phyloP scores from a whole-genome alignment of 2,888 invertebrate species.

The Abrostola triplasia region DNA sequence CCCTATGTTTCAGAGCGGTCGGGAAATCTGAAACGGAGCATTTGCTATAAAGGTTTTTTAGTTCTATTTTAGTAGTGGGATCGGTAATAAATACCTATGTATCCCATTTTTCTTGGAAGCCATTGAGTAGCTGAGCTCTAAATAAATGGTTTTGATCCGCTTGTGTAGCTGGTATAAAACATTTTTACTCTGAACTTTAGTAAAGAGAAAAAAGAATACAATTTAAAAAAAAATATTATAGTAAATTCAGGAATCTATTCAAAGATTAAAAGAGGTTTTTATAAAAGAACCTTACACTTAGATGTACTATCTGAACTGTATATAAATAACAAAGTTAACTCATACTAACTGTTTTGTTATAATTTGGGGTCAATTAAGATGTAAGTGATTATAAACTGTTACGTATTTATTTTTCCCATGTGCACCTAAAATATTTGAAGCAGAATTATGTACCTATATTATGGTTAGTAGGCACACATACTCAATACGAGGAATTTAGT shows the following conservation, averaged over 20 bases:
- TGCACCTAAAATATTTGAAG: too few relatives aligned
- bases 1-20: slow-evolving; percentile 64
- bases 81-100: slow-evolving; percentile 51
- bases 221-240: too few relatives aligned
- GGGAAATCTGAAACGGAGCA: slow-evolving; percentile 58
- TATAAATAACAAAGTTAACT: too few relatives aligned
- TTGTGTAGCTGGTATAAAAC: neutral
- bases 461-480: neutral
- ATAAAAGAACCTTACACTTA: too few relatives aligned
- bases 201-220: too few relatives aligned
- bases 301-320: too few relatives aligned
- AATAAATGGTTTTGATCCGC: slow-evolving; percentile 38
- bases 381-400: too few relatives aligned
- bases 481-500: neutral
- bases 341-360: too few relatives aligned
- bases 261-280: too few relatives aligned
- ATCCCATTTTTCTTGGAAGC: slow-evolving; percentile 36
- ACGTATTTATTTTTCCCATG: too few relatives aligned
- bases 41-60: slow-evolving; percentile 53
- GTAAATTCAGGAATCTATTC: too few relatives aligned
- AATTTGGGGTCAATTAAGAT: too few relatives aligned
- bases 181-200: neutral
- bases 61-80: slow-evolving; percentile 51
- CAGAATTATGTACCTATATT: neutral
- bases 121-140: slow-evolving; percentile 44